phyloP scores from a whole-genome alignment of 2,113 vertebrate genomes.

The Todiramphus saurophagus region DNA sequence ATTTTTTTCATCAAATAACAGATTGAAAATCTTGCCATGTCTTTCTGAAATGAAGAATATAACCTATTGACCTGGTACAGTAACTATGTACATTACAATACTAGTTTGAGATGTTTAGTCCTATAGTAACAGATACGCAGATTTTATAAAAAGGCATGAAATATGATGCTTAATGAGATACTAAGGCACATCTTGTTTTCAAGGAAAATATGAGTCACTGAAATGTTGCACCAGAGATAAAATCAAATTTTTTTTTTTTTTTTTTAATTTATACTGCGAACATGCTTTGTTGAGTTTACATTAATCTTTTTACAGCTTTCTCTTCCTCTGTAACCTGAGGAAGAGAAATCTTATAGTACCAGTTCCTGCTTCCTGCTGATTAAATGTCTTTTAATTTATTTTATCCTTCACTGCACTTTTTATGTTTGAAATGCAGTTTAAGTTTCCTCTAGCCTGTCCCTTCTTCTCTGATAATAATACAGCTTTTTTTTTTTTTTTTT shows the following conservation, averaged over 20 bases:
- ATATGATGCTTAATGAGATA: not conserved
- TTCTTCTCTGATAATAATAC: not conserved
- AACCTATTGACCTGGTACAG: not conserved
- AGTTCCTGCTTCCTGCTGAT: conserved; percentile 14
- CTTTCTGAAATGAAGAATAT: not conserved
- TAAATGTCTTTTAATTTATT: conserved; percentile 50
- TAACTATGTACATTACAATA: not conserved
- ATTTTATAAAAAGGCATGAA: not conserved
- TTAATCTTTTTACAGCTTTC: conserved; percentile 28
- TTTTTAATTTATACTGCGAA: conserved; percentile 22
- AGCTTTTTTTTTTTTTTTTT: not conserved
- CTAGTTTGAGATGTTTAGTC: not conserved
- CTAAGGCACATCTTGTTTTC: not conserved
- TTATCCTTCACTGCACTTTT: not conserved
- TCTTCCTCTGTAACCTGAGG: not conserved
- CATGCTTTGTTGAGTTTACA: not conserved
- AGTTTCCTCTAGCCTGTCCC: not conserved
- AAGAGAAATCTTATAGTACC: not conserved
- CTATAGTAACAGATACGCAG: not conserved
- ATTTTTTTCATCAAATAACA: not conserved
- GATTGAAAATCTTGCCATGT: not conserved
- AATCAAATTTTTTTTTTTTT: not conserved
- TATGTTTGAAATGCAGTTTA: not conserved
- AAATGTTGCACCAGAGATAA: not conserved
- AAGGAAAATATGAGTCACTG: not conserved